Conservation (phyloP, 2,113 vertebrate species). For the Coreoperca whiteheadi region DNA sequence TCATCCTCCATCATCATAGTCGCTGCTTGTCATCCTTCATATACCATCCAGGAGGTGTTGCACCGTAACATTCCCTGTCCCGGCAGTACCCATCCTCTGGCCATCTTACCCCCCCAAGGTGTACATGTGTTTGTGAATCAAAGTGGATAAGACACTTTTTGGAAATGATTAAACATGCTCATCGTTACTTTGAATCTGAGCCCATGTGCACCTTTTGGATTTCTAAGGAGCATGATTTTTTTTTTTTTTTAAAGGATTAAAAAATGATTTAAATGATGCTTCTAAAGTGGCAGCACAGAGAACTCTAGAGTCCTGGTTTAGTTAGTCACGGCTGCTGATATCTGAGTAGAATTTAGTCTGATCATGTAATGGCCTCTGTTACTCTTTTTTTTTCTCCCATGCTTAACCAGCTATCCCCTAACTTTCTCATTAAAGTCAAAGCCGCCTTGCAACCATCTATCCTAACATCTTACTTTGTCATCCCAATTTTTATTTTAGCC, state of each 20-base stretch:
- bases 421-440: slow-evolving; percentile 3
- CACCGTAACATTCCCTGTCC: slow-evolving; percentile 22
- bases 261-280: too few relatives aligned
- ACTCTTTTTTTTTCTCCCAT: slow-evolving; percentile 5
- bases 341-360: slow-evolving; percentile 12
- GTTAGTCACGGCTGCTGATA: neutral
- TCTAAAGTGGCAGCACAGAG: slow-evolving; percentile 41
- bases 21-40: slow-evolving; percentile 62
- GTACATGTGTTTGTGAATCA: slow-evolving; percentile 51
- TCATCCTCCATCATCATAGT: slow-evolving; percentile 64
- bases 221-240: slow-evolving; percentile 56
- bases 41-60: slow-evolving; percentile 50
- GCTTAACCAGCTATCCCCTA: slow-evolving; percentile 13
- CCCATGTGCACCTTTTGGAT: slow-evolving; percentile 57
- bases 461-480: slow-evolving; percentile 20
- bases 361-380: slow-evolving; percentile 31
- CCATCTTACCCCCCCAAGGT: slow-evolving; percentile 25
- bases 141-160: neutral
- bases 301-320: slow-evolving; percentile 33
- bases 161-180: neutral
- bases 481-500: neutral
- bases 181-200: slow-evolving; percentile 5
- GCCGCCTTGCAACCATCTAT: neutral
- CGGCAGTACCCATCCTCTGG: slow-evolving; percentile 12
- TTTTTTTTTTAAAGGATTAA: slow-evolving; percentile 27